phyloP scores from a whole-genome alignment of 1,140 invertebrate genomes.

The Drosophila bipectinata region DNA sequence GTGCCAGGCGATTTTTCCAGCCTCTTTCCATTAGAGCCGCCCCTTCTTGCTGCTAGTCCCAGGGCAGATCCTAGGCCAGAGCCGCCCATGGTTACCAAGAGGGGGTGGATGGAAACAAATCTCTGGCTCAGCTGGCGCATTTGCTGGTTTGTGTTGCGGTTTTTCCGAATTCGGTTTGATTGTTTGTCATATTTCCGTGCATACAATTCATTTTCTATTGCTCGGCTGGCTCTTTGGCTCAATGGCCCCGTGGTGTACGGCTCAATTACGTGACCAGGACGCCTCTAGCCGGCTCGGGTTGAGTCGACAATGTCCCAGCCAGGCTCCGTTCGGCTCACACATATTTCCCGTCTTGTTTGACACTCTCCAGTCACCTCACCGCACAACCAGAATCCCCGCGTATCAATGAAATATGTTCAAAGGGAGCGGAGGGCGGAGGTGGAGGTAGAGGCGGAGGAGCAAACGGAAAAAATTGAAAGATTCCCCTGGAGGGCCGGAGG shows the following conservation, averaged over 20 bases:
- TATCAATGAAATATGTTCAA: constrained; percentile 56
- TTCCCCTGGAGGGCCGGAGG: constrained; percentile 41
- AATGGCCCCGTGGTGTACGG: constrained; percentile 25
- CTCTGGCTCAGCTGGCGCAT: constrained; percentile 74
- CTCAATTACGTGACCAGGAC: constrained; percentile 60
- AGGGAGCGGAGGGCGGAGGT: constrained; percentile 1
- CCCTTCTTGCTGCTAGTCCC: neutral
- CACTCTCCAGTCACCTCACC: neutral
- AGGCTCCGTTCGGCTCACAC: constrained; percentile 11
- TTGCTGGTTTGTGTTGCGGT: constrained; percentile 68
- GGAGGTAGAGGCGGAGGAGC: neutral
- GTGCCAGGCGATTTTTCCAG: constrained; percentile 65
- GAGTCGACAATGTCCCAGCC: constrained; percentile 6
- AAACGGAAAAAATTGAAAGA: constrained; percentile 24
- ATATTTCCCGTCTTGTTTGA: constrained; percentile 25
- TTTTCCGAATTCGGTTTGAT: constrained; percentile 72
- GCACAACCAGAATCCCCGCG: constrained; percentile 11
- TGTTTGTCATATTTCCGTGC: constrained; percentile 78
- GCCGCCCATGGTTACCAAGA: constrained; percentile 15
- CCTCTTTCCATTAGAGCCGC: constrained; percentile 62
- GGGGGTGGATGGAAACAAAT: constrained; percentile 61
- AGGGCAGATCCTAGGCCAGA: no score
- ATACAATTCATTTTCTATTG: constrained; percentile 68
- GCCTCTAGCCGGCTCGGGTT: constrained; percentile 15
- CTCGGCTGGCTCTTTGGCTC: constrained; percentile 5